Base-by-base conservation (phyloP, 2,113 vertebrate genomes). In the Apteryx owenii region DNA sequence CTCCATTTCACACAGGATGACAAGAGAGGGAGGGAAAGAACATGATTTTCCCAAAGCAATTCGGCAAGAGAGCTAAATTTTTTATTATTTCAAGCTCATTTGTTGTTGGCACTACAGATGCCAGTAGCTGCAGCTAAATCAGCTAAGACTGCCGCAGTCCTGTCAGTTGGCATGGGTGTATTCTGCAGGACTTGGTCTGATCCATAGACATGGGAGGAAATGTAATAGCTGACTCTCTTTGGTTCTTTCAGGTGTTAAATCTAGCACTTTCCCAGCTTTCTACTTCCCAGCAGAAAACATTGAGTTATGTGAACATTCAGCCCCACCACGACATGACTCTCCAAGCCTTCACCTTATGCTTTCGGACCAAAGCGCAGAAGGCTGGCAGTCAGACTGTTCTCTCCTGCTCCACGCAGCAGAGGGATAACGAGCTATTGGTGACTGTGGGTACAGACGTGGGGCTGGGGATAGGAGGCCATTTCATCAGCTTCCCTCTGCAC, bases 371-470 rank as follows among this genome's bases (percentile, higher is more conserved):
- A 29, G 84, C 96, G 25, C 80, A 70, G 25, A 61, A 42, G 0
- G 2, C 22, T 3, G 96, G 96, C 19, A 77, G 89, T 56, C 98
- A 98, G 92, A 98, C 98, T 1, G 73, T 99, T 51, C 89, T 99
- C 44, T 98, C 98, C 64, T 99, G 99, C 78, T 97, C 98, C 90
- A 98, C 96, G 1, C 70, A 56, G 18, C 81, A 95, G 10, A 97
- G 91, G 1, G 98, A 98, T 46, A 98, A 98, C 0, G 99, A 99
- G 95, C 96, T 99, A 42, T 87, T 91, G 95, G 85, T 98, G 95
- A 98, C 97, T 0, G 89, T 99, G 61, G 97, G 95, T 12, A 19
- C 95, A 4, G 98, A 98, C 10, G 96, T 98, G 78, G 98, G 98
- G 6, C 84, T 98, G 28, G 98, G 98, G 98, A 83, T 99, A 0